A percentile compares a stretch with the other conserved stretches of the same genome.
Evolutionary conservation across 2,888 invertebrate genomes (phyloP).

Genomic region (Liposcelis brunnea): DNA sequence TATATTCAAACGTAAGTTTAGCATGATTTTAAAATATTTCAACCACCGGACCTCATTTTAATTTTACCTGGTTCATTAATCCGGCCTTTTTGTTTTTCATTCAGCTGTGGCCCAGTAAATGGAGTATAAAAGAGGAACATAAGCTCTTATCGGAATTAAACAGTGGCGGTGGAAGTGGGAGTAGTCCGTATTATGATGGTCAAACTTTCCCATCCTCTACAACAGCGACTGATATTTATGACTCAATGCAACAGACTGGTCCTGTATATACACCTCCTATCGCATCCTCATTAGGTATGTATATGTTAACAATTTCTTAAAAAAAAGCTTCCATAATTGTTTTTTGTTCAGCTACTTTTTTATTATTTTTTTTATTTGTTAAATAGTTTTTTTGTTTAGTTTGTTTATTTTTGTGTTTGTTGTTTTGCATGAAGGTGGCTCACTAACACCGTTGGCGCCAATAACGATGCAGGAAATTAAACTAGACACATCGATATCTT

Average conservation of each 20-base stretch:
- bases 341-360: slow-evolving; percentile 1
- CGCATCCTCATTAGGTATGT: slow-evolving; percentile 17
- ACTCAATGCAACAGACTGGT: slow-evolving; percentile 34
- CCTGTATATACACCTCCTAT: slow-evolving; percentile 9
- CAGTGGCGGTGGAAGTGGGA: slow-evolving; percentile 32
- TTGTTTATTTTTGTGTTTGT: slow-evolving; percentile 11
- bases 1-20: slow-evolving; percentile 69
- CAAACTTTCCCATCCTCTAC: slow-evolving; percentile 18
- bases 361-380: slow-evolving; percentile 8
- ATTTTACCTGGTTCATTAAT: slow-evolving; percentile 3
- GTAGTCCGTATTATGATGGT: slow-evolving; percentile 23
- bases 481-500: too few species aligned
- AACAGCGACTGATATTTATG: slow-evolving; percentile 42
- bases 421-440: slow-evolving; percentile 33
- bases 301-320: neutral
- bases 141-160: slow-evolving; percentile 71
- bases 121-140: slow-evolving; percentile 84
- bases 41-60: neutral
- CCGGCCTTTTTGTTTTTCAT: slow-evolving; percentile 11
- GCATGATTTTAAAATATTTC: neutral
- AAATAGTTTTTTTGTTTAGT: slow-evolving; percentile 11
- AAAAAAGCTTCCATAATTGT: neutral
- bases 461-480: slow-evolving; percentile 54
- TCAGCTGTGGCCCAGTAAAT: slow-evolving; percentile 71
- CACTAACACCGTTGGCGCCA: slow-evolving; percentile 52